Conservation (phyloP, 2,797 vertebrate species). For the Kryptolebias ocellatus region DNA sequence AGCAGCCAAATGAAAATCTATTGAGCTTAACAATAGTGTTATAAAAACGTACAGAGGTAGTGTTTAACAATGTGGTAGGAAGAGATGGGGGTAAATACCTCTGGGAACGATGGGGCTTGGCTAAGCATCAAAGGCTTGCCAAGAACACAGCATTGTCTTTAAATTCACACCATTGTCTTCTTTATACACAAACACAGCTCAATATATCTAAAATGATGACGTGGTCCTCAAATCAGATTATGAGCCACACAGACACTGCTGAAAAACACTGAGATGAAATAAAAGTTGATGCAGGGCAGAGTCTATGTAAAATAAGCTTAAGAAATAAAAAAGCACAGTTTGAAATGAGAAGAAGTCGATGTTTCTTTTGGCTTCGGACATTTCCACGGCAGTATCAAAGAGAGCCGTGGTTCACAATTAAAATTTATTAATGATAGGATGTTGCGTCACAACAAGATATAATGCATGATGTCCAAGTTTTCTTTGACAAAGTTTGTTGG, state of each 20-base stretch:
- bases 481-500: too few relatives aligned
- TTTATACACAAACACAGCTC: constrained; percentile 56
- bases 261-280: constrained; percentile 12
- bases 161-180: constrained; percentile 79
- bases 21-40: constrained; percentile 82
- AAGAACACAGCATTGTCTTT: constrained; percentile 79
- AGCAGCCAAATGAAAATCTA: constrained; percentile 78
- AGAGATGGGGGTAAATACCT: constrained; percentile 79
- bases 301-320: neutral
- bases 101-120: constrained; percentile 78
- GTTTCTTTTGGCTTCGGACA: neutral
- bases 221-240: constrained; percentile 55
- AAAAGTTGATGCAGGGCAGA: constrained; percentile 10
- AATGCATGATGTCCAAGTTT: neutral
- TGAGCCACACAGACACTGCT: constrained; percentile 30
- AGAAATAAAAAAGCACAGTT: neutral
- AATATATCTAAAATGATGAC: constrained; percentile 71
- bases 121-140: constrained; percentile 80
- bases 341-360: neutral
- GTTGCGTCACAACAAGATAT: neutral
- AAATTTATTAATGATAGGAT: neutral
- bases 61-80: constrained; percentile 84
- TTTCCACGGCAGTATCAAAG: neutral
- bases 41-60: constrained; percentile 81
- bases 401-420: neutral